A percentile compares a stretch with the other conserved stretches of the same genome.
phyloP scores from a whole-genome alignment of 2,797 vertebrate species.

The Trachops cirrhosus region DNA sequence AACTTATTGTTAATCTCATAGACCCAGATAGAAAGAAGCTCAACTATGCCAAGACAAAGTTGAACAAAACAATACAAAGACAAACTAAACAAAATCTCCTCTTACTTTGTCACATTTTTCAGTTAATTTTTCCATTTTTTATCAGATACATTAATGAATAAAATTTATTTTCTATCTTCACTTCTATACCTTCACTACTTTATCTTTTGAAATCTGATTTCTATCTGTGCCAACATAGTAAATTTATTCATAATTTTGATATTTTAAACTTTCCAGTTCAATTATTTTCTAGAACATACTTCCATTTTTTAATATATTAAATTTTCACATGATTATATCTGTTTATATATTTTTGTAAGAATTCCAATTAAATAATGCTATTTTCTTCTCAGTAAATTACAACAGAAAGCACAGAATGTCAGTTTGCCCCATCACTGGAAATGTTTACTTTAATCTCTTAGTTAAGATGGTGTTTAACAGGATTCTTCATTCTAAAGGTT shows the following conservation, averaged over 20 bases:
- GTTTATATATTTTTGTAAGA: background rate
- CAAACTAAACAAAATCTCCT: background rate
- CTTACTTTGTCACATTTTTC: background rate
- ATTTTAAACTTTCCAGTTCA: background rate
- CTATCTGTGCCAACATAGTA: background rate
- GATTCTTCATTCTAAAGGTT: too few species aligned
- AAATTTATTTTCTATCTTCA: background rate
- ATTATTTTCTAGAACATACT: background rate
- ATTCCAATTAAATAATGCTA: background rate
- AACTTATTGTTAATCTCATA: background rate
- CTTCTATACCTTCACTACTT: background rate
- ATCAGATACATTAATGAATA: background rate
- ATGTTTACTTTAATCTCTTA: background rate
- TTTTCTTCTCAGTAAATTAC: background rate
- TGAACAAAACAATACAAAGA: background rate
- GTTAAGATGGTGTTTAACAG: background rate
- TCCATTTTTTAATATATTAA: background rate
- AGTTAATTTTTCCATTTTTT: background rate
- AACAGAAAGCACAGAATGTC: background rate
- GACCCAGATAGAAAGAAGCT: background rate
- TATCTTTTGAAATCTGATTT: background rate
- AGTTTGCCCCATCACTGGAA: too few species aligned
- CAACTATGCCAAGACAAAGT: too few species aligned
- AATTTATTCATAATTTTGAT: background rate
- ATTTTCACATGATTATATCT: background rate